These are phyloP conservation scores for Etheostoma cragini DNA, from an alignment of 2,113 vertebrate species.

Conservation along the genomic window DNA sequence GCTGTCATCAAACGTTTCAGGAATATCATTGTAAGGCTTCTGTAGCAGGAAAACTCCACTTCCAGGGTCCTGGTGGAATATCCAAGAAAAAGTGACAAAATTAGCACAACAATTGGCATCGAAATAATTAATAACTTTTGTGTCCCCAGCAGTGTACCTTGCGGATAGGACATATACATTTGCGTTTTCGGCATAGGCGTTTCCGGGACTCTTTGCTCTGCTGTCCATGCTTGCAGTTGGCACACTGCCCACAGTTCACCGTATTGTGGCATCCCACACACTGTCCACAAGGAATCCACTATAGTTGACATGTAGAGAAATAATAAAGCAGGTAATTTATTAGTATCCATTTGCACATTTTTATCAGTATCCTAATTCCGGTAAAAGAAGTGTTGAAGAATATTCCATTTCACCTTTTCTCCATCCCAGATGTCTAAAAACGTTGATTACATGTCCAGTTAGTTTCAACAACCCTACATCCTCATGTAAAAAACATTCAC, in stretches of 20 bases:
- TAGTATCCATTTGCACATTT: neutral
- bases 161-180: conserved; percentile 82
- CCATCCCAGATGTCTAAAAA: neutral
- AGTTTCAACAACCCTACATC: neutral
- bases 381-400: neutral
- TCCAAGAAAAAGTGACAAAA: neutral
- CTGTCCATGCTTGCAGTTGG: conserved; percentile 82
- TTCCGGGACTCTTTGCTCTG: conserved; percentile 71
- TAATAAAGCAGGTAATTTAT: neutral
- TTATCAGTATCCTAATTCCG: neutral
- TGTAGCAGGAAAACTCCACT: conserved; percentile 13
- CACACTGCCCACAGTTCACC: conserved; percentile 88
- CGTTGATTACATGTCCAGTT: neutral
- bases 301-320: conserved; percentile 16
- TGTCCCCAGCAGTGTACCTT: conserved; percentile 64
- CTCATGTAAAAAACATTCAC: neutral
- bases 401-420: neutral
- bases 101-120: neutral
- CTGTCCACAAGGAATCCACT: conserved; percentile 89
- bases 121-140: neutral
- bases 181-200: conserved; percentile 81
- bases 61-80: conserved; percentile 44
- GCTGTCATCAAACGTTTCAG: conserved; percentile 56
- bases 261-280: conserved; percentile 88
- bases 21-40: conserved; percentile 45